Evolutionary conservation across 2,888 invertebrate genomes (phyloP).

Genomic region (Dysmachus trigonus): DNA sequence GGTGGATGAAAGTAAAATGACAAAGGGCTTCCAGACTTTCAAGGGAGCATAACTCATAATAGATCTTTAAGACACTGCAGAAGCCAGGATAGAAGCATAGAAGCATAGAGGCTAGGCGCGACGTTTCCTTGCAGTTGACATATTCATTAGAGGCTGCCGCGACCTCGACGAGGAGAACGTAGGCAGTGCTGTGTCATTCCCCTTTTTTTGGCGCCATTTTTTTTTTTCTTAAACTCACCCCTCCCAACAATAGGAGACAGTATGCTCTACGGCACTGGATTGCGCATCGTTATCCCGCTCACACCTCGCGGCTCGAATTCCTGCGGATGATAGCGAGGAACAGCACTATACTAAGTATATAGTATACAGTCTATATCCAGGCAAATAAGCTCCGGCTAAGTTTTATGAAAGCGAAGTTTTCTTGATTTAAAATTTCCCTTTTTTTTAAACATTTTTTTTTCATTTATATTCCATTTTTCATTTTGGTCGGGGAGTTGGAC

Average conservation of each 20-base stretch:
- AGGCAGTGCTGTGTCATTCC: slow-evolving; percentile 9
- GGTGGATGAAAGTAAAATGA: neutral
- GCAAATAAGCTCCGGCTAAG: slow-evolving; percentile 21
- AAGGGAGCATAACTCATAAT: slow-evolving; percentile 22
- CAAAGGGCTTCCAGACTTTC: slow-evolving; percentile 3
- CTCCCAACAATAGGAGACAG: neutral
- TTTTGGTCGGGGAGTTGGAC: slow-evolving; percentile 1
- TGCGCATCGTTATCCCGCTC: neutral
- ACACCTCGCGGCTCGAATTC: neutral
- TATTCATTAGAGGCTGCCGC: slow-evolving; percentile 41
- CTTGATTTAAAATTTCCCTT: neutral
- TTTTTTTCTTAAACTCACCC: neutral
- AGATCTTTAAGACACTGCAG: slow-evolving; percentile 35
- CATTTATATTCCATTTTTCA: neutral
- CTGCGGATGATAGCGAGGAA: slow-evolving; percentile 18
- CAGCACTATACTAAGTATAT: too few relatives aligned
- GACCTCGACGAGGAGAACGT: neutral
- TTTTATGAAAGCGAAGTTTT: slow-evolving; percentile 15
- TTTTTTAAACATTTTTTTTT: neutral
- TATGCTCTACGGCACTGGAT: neutral
- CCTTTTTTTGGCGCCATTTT: slow-evolving; percentile 9
- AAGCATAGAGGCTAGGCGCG: neutral
- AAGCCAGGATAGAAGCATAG: neutral
- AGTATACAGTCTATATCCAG: too few relatives aligned
- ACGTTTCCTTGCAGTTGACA: slow-evolving; percentile 39